Evolutionary conservation across 2,113 vertebrate species (phyloP).

Genomic region (Abramis brama): DNA sequence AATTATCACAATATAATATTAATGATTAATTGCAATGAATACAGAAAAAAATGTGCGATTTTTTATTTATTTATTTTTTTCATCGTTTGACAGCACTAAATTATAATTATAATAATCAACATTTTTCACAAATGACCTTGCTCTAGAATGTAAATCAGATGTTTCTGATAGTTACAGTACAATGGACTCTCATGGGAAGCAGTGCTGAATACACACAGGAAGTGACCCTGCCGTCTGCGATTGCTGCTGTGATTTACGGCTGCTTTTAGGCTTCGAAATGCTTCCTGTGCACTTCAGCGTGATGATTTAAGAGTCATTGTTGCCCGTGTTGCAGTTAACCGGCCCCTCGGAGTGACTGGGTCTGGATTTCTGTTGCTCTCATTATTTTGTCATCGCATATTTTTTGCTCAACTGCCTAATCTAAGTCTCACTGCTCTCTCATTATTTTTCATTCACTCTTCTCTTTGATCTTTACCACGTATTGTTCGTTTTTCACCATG

Average conservation of each 20-base stretch:
- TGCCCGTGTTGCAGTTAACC: constrained; percentile 38
- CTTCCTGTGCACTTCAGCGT: constrained; percentile 46
- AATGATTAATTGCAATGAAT: too few species aligned
- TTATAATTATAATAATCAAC: neutral
- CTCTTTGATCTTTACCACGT: constrained; percentile 32
- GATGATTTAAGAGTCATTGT: constrained; percentile 47
- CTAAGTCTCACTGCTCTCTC: constrained; percentile 13
- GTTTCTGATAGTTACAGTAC: neutral
- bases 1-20: too few species aligned
- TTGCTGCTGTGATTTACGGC: constrained; percentile 33
- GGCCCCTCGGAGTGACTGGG: neutral
- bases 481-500: neutral
- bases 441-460: constrained; percentile 44
- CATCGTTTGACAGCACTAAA: too few species aligned
- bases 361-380: constrained; percentile 44
- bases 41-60: too few species aligned
- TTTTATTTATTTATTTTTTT: too few species aligned
- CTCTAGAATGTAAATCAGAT: neutral
- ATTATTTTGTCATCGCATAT: neutral
- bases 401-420: constrained; percentile 11
- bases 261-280: constrained; percentile 33
- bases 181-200: neutral
- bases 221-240: constrained; percentile 16
- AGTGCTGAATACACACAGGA: constrained; percentile 17
- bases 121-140: neutral